These are phyloP conservation scores for Hyposoter didymator DNA, from an alignment of 2,888 invertebrate species.

Conservation along the genomic window DNA sequence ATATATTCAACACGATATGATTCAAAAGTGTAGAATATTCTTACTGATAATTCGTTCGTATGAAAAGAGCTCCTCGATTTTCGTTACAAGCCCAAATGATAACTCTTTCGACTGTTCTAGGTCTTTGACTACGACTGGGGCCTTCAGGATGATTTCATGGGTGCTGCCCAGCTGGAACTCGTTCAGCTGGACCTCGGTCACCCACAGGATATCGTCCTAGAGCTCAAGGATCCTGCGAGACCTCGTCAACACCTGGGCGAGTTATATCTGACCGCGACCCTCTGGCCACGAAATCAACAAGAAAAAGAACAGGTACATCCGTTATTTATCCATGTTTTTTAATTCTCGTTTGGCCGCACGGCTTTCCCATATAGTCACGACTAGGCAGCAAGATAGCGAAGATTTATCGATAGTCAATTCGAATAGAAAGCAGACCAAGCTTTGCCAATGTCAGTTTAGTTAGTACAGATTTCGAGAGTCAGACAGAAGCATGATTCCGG, in stretches of 20 bases:
- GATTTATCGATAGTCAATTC: neutral
- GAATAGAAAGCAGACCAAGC: neutral
- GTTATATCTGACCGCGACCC: constrained; percentile 91
- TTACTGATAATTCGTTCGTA: neutral
- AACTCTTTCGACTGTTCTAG: constrained; percentile 82
- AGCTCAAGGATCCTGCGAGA: constrained; percentile 91
- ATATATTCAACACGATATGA: neutral
- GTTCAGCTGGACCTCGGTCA: constrained; percentile 92
- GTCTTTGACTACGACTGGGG: constrained; percentile 99
- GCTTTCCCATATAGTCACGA: constrained; percentile 6
- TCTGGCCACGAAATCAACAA: constrained; percentile 97
- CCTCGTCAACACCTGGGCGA: constrained; percentile 92
- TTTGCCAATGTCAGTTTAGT: neutral
- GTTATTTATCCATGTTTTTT: constrained; percentile 54
- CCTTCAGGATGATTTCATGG: constrained; percentile 99
- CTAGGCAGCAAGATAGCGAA: constrained; percentile 5
- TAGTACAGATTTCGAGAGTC: neutral
- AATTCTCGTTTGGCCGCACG: neutral
- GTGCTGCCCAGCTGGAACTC: constrained; percentile 93
- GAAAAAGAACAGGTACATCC: constrained; percentile 84
- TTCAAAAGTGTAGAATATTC: neutral
- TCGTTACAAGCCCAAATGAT: neutral
- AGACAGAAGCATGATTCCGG: too few relatives aligned
- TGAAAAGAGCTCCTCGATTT: neutral
- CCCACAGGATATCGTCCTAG: constrained; percentile 91